These are phyloP conservation scores for Pangasius larnaudii DNA, from an alignment of 2,797 vertebrate species.

Conservation along the genomic window DNA sequence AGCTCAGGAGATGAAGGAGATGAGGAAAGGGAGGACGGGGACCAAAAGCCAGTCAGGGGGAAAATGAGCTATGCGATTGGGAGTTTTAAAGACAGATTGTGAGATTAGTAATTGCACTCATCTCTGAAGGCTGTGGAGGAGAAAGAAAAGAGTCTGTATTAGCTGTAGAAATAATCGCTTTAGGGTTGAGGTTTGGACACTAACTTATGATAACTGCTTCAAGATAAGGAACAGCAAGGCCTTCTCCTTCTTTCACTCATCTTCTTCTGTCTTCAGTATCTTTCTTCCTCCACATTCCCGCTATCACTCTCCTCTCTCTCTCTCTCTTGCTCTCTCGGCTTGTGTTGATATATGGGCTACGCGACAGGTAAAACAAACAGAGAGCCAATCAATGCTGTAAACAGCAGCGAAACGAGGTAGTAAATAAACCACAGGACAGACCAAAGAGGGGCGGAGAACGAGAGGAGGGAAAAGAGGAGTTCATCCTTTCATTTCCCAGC, in stretches of 20 bases:
- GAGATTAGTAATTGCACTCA: slow-evolving; percentile 70
- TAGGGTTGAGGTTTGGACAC: slow-evolving; percentile 46
- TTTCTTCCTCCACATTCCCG: not conserved
- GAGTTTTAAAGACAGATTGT: slow-evolving; percentile 72
- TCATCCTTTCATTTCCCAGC: slow-evolving; percentile 61
- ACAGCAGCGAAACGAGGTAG: slow-evolving; percentile 66
- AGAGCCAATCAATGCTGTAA: slow-evolving; percentile 72
- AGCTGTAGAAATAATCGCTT: slow-evolving; percentile 47
- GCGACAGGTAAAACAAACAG: slow-evolving; percentile 64
- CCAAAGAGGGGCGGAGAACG: slow-evolving; percentile 45
- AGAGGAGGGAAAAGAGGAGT: slow-evolving; percentile 51
- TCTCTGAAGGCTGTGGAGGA: slow-evolving; percentile 53
- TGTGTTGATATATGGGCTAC: slow-evolving; percentile 60
- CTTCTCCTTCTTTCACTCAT: not conserved
- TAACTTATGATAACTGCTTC: slow-evolving; percentile 11
- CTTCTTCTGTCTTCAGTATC: not conserved
- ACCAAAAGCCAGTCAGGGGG: slow-evolving; percentile 67
- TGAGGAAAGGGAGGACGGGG: slow-evolving; percentile 52
- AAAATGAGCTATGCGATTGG: slow-evolving; percentile 79
- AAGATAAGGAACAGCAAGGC: not conserved
- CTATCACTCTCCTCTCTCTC: not conserved
- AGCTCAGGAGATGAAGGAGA: slow-evolving; percentile 59
- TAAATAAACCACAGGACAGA: slow-evolving; percentile 75
- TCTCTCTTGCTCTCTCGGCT: slow-evolving; percentile 19
- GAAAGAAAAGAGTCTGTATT: slow-evolving; percentile 33